Base-by-base conservation (phyloP, 1,140 invertebrate species). In the Venustaconcha ellipsiformis region DNA sequence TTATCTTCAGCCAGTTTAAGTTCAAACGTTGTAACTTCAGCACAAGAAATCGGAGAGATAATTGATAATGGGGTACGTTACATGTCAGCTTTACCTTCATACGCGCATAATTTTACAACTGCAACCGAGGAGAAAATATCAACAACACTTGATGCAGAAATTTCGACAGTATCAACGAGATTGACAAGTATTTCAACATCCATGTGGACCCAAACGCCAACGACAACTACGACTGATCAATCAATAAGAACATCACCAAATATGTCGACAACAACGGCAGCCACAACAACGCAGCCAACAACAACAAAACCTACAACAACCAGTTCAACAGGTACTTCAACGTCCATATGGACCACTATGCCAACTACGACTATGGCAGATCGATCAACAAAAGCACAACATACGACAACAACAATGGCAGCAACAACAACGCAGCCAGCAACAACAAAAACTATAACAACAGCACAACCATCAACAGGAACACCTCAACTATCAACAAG, bases 261-360 rank as follows among this genome's bases (percentile, higher is more conserved):
- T 63, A 63, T 0, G 56, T 30, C 14, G n/a, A 73, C 20, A 55
- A 37, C 14, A 23, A 56, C 62, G 15, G 48, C 0, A 73, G 23
- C 20, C 5, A 18, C 23, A 20, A 57, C 67, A 20, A 57, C 20
- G 14, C 5, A 48, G 48, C 18, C 56, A 70, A 30, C n/a, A n/a
- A 60, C 66, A 17, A 20, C 56, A 68, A 57, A 56, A 17, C 15
- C 57, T 64, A 71, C 67, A 4, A n/a, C 67, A 57, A 68, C 30
- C 1, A 57, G 12, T 2, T 11, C 15, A 14, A 13, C 48, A 15
- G 26, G 14, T 11, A 68, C 67, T 17, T n/a, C 48, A 57, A 14
- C 37, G 57, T 18, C 55, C 26, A 8, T 14, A 55, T 48, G 57
- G 23, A 6, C 13, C 20, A 30, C n/a, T 13, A 67, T 48, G 55